Evolutionary conservation across 2,797 vertebrate genomes (phyloP).

Genomic region (Chaenodraco wilsoni): DNA sequence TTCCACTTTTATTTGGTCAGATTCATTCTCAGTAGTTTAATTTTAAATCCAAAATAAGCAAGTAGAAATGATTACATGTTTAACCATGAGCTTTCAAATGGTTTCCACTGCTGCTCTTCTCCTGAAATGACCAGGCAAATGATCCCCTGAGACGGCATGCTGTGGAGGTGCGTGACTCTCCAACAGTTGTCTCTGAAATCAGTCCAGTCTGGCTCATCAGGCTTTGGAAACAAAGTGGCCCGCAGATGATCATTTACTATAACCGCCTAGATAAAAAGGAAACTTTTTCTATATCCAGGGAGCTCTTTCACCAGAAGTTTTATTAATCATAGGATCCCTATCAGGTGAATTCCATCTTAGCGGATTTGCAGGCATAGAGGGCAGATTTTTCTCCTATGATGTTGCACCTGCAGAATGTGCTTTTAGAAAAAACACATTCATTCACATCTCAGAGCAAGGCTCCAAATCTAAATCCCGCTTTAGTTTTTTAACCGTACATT

Average conservation of each 20-base stretch:
- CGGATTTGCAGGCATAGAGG: constrained; percentile 33
- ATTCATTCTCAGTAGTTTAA: constrained; percentile 10
- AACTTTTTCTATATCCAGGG: constrained; percentile 41
- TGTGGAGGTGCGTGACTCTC: constrained; percentile 64
- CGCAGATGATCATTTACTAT: constrained; percentile 58
- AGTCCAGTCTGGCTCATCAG: constrained; percentile 65
- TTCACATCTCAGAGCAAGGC: constrained; percentile 18
- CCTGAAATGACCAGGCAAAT: constrained; percentile 44
- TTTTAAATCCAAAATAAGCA: constrained; percentile 45
- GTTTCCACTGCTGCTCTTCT: constrained; percentile 37
- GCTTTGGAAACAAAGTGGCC: constrained; percentile 51
- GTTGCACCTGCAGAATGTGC: constrained; percentile 56
- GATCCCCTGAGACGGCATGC: constrained; percentile 42
- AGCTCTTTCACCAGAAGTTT: constrained; percentile 30
- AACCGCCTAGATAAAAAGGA: constrained; percentile 48
- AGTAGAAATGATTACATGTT: constrained; percentile 22
- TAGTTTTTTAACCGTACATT: constrained; percentile 18
- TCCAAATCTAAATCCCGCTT: constrained; percentile 34
- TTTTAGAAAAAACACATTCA: constrained; percentile 21
- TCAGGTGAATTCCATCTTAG: constrained; percentile 50
- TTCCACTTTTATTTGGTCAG: constrained; percentile 14
- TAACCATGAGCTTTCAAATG: constrained; percentile 33
- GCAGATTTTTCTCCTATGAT: constrained; percentile 51
- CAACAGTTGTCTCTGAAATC: constrained; percentile 70
- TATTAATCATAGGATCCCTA: constrained; percentile 53